Evolutionary conservation across 2,797 vertebrate species (phyloP).

Genomic region (Esox lucius): DNA sequence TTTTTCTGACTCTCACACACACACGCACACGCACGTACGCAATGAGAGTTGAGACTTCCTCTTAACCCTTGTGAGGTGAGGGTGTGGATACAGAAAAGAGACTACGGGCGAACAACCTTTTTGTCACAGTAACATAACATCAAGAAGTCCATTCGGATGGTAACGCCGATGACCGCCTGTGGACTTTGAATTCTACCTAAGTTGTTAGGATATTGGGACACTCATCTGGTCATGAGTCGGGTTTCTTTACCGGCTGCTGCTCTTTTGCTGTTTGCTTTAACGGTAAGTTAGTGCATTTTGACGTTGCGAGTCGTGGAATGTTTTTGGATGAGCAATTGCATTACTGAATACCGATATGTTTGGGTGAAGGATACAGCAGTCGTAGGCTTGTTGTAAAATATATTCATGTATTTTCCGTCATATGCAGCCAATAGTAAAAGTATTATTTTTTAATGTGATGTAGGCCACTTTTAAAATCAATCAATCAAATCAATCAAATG

Average conservation of each 20-base stretch:
- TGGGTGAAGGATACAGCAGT: no score
- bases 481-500: no score
- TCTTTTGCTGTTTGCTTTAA: conserved; percentile 34
- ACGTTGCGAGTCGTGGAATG: not conserved
- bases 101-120: not conserved
- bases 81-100: conserved; percentile 19
- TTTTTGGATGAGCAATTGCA: not conserved
- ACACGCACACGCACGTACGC: conserved; percentile 8
- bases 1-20: no score
- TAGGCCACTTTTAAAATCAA: no score
- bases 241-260: conserved; percentile 21
- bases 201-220: conserved; percentile 10
- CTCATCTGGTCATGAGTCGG: conserved; percentile 47
- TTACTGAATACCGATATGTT: no score
- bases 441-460: no score
- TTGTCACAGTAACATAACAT: not conserved
- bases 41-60: conserved; percentile 20
- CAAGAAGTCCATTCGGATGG: conserved; percentile 2
- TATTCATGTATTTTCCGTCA: not conserved
- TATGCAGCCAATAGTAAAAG: no score
- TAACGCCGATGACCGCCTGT: conserved; percentile 7
- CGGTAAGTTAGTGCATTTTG: conserved; percentile 49
- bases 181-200: conserved; percentile 9
- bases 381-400: not conserved
- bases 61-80: conserved; percentile 31